These are phyloP conservation scores for Bombylius major DNA, from an alignment of 2,888 invertebrate species.

Conservation along the genomic window DNA sequence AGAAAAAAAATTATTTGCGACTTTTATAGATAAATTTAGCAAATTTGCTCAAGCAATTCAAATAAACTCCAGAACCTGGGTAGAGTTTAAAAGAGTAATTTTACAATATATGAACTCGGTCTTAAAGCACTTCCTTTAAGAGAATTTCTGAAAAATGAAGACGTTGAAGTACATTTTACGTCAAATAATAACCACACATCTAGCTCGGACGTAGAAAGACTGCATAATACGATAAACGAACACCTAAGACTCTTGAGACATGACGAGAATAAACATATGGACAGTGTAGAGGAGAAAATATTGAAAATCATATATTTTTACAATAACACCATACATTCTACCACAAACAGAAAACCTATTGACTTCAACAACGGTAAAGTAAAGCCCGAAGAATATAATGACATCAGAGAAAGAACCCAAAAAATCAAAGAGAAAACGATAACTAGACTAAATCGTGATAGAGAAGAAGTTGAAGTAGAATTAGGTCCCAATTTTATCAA, in stretches of 20 bases:
- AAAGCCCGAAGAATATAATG: conserved; percentile 7
- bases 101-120: conserved; percentile 9
- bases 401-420: conserved; percentile 6
- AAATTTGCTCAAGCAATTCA: conserved; percentile 16
- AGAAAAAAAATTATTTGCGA: no score
- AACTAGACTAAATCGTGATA: conserved; percentile 1
- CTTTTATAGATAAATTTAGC: conserved; percentile 17
- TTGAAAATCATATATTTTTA: conserved; percentile 13
- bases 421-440: no score
- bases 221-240: conserved; percentile 3
- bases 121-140: conserved; percentile 14
- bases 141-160: conserved; percentile 11
- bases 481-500: not conserved
- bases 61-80: conserved; percentile 11
- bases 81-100: conserved; percentile 12
- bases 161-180: conserved; percentile 13
- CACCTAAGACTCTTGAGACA: conserved; percentile 14
- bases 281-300: not conserved
- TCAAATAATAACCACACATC: conserved; percentile 14
- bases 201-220: not conserved
- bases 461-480: not conserved
- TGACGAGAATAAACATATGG: conserved; percentile 11
- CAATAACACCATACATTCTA: not conserved
- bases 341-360: conserved; percentile 2
- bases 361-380: conserved; percentile 15